phyloP scores from a whole-genome alignment of 1,140 invertebrate species.

The Halesus radiatus region DNA sequence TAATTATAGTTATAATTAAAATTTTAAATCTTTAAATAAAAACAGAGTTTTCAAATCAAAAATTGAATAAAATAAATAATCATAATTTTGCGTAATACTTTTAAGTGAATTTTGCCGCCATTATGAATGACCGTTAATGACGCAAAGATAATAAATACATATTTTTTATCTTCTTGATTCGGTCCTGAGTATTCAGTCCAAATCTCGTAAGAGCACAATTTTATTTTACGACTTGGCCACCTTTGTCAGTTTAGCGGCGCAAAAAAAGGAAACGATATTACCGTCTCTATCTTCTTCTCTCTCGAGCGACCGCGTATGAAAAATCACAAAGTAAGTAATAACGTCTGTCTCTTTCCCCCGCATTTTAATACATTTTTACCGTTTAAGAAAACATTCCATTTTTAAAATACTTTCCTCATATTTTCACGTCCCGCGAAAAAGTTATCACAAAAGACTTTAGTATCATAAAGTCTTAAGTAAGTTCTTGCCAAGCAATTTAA shows the following conservation, averaged over 20 bases:
- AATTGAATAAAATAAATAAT: no score
- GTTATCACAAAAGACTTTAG: background rate
- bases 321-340: conserved; percentile 5
- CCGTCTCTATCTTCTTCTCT: conserved; percentile 10
- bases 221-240: conserved; percentile 34
- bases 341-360: conserved; percentile 12
- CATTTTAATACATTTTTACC: conserved; percentile 18
- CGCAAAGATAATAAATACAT: no score
- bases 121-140: no score
- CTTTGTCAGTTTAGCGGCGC: background rate
- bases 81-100: no score
- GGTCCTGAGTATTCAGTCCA: conserved; percentile 23
- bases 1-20: no score
- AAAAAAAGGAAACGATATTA: background rate
- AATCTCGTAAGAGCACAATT: conserved; percentile 28
- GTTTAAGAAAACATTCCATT: conserved; percentile 46
- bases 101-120: no score
- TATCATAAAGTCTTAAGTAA: no score
- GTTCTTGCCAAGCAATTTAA: no score
- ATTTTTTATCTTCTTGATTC: background rate
- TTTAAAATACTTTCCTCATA: conserved; percentile 41
- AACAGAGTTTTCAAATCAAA: no score
- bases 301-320: background rate
- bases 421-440: conserved; percentile 27
- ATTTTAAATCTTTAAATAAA: no score